A percentile compares a stretch with the other conserved stretches of the same genome.
Evolutionary conservation across 1,140 invertebrate species (phyloP).

Genomic region (Melipona quadrifasciata): DNA sequence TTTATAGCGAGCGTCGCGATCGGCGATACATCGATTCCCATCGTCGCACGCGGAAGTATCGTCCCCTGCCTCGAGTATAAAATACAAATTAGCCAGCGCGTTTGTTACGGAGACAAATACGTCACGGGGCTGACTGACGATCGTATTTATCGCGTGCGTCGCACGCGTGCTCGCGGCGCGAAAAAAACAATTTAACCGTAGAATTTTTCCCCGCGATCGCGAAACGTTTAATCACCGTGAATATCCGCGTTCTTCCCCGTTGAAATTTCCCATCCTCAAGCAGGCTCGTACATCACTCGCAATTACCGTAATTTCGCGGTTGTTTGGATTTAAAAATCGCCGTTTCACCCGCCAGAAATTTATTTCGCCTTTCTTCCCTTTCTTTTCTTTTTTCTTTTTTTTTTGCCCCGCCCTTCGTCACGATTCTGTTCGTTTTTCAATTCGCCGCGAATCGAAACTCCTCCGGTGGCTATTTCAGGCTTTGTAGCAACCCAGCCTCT

Average conservation of each 20-base stretch:
- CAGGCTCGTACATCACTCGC: background rate
- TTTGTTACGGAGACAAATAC: slow-evolving; percentile 4
- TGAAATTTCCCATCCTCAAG: background rate
- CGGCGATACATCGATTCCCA: background rate
- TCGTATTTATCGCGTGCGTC: background rate
- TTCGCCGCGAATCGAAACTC: background rate
- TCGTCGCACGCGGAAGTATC: too few species aligned
- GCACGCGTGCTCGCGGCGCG: too few species aligned
- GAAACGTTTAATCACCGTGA: background rate
- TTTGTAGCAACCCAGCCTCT: background rate
- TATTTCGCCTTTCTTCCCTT: background rate
- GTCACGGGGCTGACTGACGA: background rate
- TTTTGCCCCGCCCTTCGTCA: background rate
- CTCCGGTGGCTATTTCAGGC: background rate
- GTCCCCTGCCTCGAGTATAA: background rate
- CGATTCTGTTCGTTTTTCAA: background rate
- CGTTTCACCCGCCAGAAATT: background rate
- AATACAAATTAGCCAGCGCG: slow-evolving; percentile 21
- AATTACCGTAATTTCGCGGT: slow-evolving; percentile 14
- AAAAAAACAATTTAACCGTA: slow-evolving; percentile 6
- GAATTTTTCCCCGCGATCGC: slow-evolving; percentile 1
- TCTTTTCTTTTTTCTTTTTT: background rate
- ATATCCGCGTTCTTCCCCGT: background rate
- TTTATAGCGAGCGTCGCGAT: background rate
- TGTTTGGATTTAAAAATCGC: background rate